These are phyloP conservation scores for Yponomeuta sedellus DNA, from an alignment of 2,888 invertebrate species.

Conservation along the genomic window DNA sequence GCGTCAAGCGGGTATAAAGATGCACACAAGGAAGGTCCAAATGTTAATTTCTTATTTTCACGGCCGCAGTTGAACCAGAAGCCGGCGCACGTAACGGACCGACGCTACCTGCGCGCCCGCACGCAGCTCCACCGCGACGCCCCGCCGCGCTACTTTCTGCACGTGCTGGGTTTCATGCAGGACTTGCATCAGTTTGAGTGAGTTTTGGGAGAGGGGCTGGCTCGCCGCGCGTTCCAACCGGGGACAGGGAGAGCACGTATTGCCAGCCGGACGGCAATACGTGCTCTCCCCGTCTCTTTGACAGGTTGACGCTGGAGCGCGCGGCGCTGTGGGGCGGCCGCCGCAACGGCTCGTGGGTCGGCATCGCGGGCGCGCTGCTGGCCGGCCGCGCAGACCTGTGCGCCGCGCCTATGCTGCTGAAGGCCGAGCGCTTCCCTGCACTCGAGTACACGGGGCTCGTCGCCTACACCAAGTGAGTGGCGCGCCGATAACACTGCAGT, in stretches of 20 bases:
- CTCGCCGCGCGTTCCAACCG: background rate
- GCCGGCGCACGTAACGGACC: constrained; percentile 1
- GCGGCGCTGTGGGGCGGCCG: constrained; percentile 6
- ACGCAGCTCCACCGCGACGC: background rate
- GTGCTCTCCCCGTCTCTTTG: no score
- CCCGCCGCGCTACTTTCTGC: background rate
- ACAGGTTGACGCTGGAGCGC: constrained; percentile 3
- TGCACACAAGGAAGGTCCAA: no score
- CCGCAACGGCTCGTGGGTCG: constrained; percentile 12
- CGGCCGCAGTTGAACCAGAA: constrained; percentile 5
- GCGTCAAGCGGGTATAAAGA: background rate
- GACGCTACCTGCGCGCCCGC: background rate
- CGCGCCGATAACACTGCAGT: background rate
- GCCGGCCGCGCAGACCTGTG: constrained; percentile 5
- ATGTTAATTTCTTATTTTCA: no score
- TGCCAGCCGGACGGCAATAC: background rate
- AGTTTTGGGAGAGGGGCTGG: background rate
- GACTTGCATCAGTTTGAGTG: constrained; percentile 8
- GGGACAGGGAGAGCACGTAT: no score
- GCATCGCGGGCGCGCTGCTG: constrained; percentile 11
- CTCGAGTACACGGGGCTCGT: constrained; percentile 5
- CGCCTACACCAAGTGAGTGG: background rate
- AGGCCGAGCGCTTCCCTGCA: background rate
- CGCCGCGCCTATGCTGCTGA: constrained; percentile 5
- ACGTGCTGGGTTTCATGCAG: constrained; percentile 6